A percentile compares a stretch with the other conserved stretches of the same genome.
Conservation (phyloP, 1,140 invertebrate species). For the Anagrus nilaparvatae region DNA sequence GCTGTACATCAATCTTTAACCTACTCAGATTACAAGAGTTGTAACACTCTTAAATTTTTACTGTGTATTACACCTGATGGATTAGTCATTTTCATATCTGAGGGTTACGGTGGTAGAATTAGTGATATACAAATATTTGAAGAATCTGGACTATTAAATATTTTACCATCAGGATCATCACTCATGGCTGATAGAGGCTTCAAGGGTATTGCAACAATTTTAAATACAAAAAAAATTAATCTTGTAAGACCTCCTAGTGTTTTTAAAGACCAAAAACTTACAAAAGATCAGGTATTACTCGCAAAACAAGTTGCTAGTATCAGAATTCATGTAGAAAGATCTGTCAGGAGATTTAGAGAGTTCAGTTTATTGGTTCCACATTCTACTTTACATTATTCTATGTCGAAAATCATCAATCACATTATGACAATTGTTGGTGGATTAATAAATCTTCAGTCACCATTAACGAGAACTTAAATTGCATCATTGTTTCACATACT, state of each 20-base stretch:
- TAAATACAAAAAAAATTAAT: constrained; percentile 14
- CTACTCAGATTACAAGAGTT: constrained; percentile 39
- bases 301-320: constrained; percentile 29
- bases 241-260: constrained; percentile 19
- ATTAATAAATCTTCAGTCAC: constrained; percentile 22
- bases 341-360: constrained; percentile 27
- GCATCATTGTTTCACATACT: too few relatives aligned
- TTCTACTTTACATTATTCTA: constrained; percentile 13
- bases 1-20: constrained; percentile 29
- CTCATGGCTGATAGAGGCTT: constrained; percentile 32
- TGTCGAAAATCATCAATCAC: constrained; percentile 16
- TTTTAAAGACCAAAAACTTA: constrained; percentile 3
- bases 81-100: constrained; percentile 35
- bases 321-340: constrained; percentile 31
- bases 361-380: constrained; percentile 24
- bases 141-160: constrained; percentile 26
- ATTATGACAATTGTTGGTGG: constrained; percentile 18
- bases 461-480: constrained; percentile 13
- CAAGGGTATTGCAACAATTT: constrained; percentile 25
- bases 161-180: constrained; percentile 13
- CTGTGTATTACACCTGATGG: constrained; percentile 36
- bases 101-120: constrained; percentile 33
- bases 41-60: constrained; percentile 39
- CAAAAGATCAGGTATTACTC: constrained; percentile 20
- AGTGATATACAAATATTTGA: constrained; percentile 29